A percentile compares a stretch with the other conserved stretches of the same genome.
These are phyloP conservation scores for Pangasianodon hypophthalmus DNA, from an alignment of 2,113 vertebrate genomes.

Conservation along the genomic window DNA sequence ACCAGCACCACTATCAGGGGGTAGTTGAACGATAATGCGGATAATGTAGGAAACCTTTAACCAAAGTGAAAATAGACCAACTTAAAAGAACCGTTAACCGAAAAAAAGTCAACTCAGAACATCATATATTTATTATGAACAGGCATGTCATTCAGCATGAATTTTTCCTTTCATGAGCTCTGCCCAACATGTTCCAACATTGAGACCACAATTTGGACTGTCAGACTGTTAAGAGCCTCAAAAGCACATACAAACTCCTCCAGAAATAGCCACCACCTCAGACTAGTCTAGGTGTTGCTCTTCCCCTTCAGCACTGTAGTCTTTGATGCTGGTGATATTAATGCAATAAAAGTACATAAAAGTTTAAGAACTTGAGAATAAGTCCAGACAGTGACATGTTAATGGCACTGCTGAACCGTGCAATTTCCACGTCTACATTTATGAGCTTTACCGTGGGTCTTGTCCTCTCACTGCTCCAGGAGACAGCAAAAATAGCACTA, in stretches of 20 bases:
- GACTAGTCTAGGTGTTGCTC: not conserved
- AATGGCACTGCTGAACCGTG: slow-evolving; percentile 40
- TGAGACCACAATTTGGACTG: not conserved
- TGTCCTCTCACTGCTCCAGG: not conserved
- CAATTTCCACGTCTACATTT: slow-evolving; percentile 44
- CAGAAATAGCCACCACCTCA: not conserved
- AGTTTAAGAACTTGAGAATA: not conserved
- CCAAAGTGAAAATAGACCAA: not conserved
- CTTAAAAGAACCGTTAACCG: not conserved
- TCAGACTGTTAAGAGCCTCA: not conserved
- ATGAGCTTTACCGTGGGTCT: not conserved
- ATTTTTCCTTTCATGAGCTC: not conserved
- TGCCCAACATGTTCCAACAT: not conserved
- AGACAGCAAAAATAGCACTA: slow-evolving; percentile 16
- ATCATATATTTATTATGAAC: not conserved
- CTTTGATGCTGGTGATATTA: slow-evolving; percentile 4
- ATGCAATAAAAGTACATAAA: not conserved
- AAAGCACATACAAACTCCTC: not conserved
- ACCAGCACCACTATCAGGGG: not conserved
- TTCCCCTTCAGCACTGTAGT: not conserved
- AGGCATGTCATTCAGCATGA: not conserved
- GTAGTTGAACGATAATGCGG: not conserved
- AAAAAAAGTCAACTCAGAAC: not conserved
- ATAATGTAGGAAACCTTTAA: not conserved
- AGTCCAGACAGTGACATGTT: slow-evolving; percentile 36